These are phyloP conservation scores for Caenorhabditis inopinata DNA, from an alignment of 1,140 invertebrate species.

Conservation along the genomic window DNA sequence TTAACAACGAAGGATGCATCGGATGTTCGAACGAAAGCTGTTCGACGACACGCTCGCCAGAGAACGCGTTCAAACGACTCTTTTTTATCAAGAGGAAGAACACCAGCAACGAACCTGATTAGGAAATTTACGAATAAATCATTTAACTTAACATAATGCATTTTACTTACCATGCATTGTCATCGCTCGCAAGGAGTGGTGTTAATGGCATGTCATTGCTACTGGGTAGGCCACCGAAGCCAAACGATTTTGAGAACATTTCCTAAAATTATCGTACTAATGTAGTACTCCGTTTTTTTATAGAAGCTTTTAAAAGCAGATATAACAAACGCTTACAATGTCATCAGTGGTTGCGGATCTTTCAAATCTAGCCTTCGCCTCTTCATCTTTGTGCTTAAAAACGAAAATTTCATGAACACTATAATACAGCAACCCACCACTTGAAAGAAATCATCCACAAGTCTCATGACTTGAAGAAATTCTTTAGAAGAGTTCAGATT, in stretches of 20 bases:
- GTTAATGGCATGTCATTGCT: conserved; percentile 53
- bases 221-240: conserved; percentile 47
- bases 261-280: neutral
- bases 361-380: conserved; percentile 41
- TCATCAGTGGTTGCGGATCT: neutral
- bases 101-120: conserved; percentile 70
- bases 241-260: conserved; percentile 44
- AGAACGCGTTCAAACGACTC: conserved; percentile 95
- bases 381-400: conserved; percentile 59
- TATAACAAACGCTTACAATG: neutral
- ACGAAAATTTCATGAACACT: conserved; percentile 32
- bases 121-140: no score
- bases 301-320: neutral
- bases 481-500: conserved; percentile 45
- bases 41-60: conserved; percentile 90
- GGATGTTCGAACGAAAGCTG: conserved; percentile 84
- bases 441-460: conserved; percentile 64
- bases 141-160: no score
- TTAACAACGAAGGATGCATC: conserved; percentile 75
- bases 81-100: conserved; percentile 78
- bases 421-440: conserved; percentile 38
- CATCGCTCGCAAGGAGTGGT: conserved; percentile 41
- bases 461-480: conserved; percentile 55
- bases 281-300: neutral
- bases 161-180: conserved; percentile 32